A percentile compares a stretch with the other conserved stretches of the same genome.
Evolutionary conservation across 2,797 vertebrate species (phyloP).

Genomic region (Lophotriccus pileatus): DNA sequence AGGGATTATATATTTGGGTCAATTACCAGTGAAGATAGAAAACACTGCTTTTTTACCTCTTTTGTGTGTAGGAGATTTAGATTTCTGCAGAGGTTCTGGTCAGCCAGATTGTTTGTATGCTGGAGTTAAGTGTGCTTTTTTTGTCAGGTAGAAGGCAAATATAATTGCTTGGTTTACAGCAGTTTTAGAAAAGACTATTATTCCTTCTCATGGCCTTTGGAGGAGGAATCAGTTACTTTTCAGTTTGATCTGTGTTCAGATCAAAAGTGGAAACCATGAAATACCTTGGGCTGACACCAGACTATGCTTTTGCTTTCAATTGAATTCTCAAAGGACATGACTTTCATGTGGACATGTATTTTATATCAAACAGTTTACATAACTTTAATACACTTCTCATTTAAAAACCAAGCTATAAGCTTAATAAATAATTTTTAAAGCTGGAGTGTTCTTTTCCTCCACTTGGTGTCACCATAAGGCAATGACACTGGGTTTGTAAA

Average conservation of each 20-base stretch:
- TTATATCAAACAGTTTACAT: background rate
- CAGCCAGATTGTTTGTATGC: background rate
- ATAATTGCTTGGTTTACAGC: background rate
- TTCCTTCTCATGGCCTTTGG: background rate
- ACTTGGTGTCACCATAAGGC: slow-evolving; percentile 73
- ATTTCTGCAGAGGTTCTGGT: background rate
- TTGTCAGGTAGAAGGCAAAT: background rate
- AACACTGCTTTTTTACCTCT: background rate
- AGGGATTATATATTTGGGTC: background rate
- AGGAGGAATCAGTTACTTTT: background rate
- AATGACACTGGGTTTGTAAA: background rate
- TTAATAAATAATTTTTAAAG: background rate
- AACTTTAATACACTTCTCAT: background rate
- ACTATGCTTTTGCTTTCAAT: background rate
- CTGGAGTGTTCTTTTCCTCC: slow-evolving; percentile 41
- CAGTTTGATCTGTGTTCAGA: background rate
- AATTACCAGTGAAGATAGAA: background rate
- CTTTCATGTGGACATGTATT: background rate
- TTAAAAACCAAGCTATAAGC: background rate
- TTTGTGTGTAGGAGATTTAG: background rate
- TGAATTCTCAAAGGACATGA: background rate
- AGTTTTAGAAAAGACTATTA: background rate
- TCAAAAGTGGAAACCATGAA: background rate
- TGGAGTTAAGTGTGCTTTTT: background rate
- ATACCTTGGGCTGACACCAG: background rate